These are phyloP conservation scores for Allygus modestus DNA, from an alignment of 2,888 invertebrate species.

Conservation along the genomic window DNA sequence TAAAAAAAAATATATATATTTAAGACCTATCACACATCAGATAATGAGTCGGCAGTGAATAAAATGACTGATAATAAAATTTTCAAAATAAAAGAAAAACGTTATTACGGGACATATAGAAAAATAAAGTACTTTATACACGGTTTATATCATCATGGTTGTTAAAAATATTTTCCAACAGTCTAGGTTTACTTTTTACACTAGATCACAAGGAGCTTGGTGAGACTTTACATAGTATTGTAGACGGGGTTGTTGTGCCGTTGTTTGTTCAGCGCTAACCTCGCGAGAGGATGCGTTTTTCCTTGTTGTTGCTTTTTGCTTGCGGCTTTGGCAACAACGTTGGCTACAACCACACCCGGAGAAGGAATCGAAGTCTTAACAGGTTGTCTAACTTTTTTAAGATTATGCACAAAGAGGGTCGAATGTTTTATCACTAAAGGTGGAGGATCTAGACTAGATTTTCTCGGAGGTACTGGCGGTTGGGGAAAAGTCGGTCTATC, in stretches of 20 bases:
- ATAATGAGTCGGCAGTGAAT: conserved; percentile 35
- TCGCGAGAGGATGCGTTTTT: conserved; percentile 93
- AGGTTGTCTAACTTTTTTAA: conserved; percentile 71
- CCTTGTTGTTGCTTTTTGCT: conserved; percentile 93
- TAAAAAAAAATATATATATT: too few relatives aligned
- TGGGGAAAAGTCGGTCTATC: conserved; percentile 70
- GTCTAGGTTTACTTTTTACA: conserved; percentile 40
- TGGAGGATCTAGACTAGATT: conserved; percentile 74
- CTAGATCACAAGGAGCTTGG: conserved; percentile 51
- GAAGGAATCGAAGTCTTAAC: conserved; percentile 73
- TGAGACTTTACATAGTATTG: conserved; percentile 87
- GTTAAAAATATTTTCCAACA: conserved; percentile 46
- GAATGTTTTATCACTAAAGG: conserved; percentile 64
- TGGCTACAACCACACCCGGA: conserved; percentile 80
- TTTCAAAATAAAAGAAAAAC: conserved; percentile 5
- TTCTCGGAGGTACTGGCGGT: conserved; percentile 73
- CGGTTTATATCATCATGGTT: conserved; percentile 22
- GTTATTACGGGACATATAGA: conserved; percentile 36
- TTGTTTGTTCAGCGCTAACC: conserved; percentile 87
- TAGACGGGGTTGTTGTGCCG: conserved; percentile 90
- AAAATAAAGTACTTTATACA: conserved; percentile 46
- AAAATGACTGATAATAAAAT: conserved; percentile 14
- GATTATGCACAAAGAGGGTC: conserved; percentile 65
- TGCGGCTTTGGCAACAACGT: conserved; percentile 84
- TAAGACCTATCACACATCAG: neutral